phyloP scores from a whole-genome alignment of 1,140 invertebrate genomes.

The Kradibia gibbosae region DNA sequence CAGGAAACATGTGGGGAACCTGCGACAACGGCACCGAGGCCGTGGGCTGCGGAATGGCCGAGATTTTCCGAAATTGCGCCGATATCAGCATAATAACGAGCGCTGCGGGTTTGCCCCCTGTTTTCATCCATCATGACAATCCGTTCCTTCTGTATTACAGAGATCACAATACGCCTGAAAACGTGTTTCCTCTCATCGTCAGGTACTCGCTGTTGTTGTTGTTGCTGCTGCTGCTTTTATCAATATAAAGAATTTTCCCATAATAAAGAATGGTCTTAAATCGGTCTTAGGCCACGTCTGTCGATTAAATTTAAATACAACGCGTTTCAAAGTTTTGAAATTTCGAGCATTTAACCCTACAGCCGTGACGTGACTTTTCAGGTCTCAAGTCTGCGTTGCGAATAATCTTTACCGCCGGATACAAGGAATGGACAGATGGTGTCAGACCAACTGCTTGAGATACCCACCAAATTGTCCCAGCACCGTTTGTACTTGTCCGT shows the following conservation, averaged over 20 bases:
- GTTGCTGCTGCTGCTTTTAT: too few relatives aligned
- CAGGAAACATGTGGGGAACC: conserved; percentile 90
- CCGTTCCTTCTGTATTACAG: conserved; percentile 84
- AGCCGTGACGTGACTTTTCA: too few relatives aligned
- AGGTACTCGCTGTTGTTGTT: conserved; percentile 70
- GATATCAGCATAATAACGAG: conserved; percentile 86
- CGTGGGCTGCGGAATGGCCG: conserved; percentile 87
- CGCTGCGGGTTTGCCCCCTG: conserved; percentile 78
- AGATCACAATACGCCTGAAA: conserved; percentile 76
- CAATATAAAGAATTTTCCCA: too few relatives aligned
- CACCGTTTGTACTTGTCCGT: conserved; percentile 85
- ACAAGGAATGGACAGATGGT: conserved; percentile 86
- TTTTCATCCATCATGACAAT: conserved; percentile 78
- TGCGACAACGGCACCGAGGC: conserved; percentile 88
- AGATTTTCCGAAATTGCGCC: conserved; percentile 91
- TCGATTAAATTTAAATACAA: too few relatives aligned
- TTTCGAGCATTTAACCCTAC: too few relatives aligned
- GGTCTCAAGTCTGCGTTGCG: conserved; percentile 84
- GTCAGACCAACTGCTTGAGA: conserved; percentile 85
- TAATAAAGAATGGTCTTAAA: too few relatives aligned
- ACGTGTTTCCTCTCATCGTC: conserved; percentile 81
- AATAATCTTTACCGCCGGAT: conserved; percentile 74
- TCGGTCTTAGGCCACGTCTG: too few relatives aligned
- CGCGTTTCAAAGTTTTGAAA: too few relatives aligned
- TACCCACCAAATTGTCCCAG: conserved; percentile 89